Evolutionary conservation across 2,888 invertebrate species (phyloP), one percentile per base, ranked within the genome.

Genomic region (Synanthedon vespiformis): DNA sequence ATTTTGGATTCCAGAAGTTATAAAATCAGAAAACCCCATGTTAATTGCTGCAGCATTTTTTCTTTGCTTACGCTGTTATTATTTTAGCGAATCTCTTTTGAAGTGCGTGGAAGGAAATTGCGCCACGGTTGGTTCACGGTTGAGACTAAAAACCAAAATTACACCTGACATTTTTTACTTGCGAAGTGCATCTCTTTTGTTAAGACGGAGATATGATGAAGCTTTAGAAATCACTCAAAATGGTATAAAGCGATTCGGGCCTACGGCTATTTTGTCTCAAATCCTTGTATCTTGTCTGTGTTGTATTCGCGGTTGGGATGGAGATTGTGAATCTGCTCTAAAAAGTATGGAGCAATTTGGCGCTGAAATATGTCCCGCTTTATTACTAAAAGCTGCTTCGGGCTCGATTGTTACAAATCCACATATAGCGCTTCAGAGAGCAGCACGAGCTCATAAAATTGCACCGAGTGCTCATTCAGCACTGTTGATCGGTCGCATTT

Each of bases 31-130:
- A 14, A 76, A 83, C 57, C 85, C 87, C 13, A 59, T 87, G 8
- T 53, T 86, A 44, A 68, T 83, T 40, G 71, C 85, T n/a, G 75
- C 86, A 50, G 80, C 86, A 4, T 84, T 87, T 57, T 86, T 87
- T 58, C 68, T 87, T 40, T 85, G 85, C 56, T 68, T 87, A 40
- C 68, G 82, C 49, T 83, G 84, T 56, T 86, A 68, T 57, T 70
- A 67, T 52, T 78, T 87, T 56, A 62, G 70, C 40, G 81, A 81
- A 52, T 64, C 56, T 48, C 59, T 86, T 48, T 58, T 85, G 44
- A 58, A 66, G 40, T 87, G 86, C 58, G 67, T 68, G 13, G 76
- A 80, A 54, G 57, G 61, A 1, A 73, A 72, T 1, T 86, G 87
- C 54, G 65, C 62, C 1, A 66, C 58, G 10, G 68, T 65, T 16